Percentiles rank a stretch among this genome's conserved stretches.
Conservation (phyloP, 2,888 invertebrate species). For the Sceliomorpha sp. region DNA sequence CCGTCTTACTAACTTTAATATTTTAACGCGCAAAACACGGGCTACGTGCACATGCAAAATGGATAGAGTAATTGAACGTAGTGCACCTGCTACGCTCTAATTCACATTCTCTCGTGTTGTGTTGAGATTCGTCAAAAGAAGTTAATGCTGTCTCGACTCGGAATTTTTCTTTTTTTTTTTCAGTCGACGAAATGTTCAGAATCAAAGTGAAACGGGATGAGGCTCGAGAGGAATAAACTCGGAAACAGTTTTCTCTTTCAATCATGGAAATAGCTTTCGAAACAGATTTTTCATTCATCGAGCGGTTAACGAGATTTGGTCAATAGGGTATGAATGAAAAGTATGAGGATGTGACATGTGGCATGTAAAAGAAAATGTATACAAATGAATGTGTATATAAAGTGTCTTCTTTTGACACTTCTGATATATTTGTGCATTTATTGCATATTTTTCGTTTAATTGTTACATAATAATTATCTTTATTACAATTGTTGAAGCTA, state of each 20-base stretch:
- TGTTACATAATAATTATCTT: too few species aligned
- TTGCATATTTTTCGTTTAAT: too few species aligned
- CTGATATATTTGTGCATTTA: too few species aligned
- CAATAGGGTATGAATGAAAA: slow-evolving; percentile 22
- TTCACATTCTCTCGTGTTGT: slow-evolving; percentile 36
- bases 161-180: slow-evolving; percentile 38
- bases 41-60: slow-evolving; percentile 9
- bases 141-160: slow-evolving; percentile 29
- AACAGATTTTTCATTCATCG: slow-evolving; percentile 37
- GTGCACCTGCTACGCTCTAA: slow-evolving; percentile 32
- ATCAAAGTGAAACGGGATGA: slow-evolving; percentile 38
- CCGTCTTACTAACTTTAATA: slow-evolving; percentile 32
- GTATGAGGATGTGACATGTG: slow-evolving; percentile 3
- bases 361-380: not conserved
- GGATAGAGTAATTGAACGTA: slow-evolving; percentile 38
- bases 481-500: too few species aligned
- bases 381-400: too few species aligned
- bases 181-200: slow-evolving; percentile 35
- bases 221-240: slow-evolving; percentile 43
- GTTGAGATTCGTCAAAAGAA: slow-evolving; percentile 33
- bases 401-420: too few species aligned
- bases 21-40: slow-evolving; percentile 25
- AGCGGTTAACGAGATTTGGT: slow-evolving; percentile 31
- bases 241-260: slow-evolving; percentile 48
- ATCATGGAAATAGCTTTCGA: slow-evolving; percentile 47